phyloP scores from a whole-genome alignment of 2,113 vertebrate genomes.

The Erpornis zantholeuca region DNA sequence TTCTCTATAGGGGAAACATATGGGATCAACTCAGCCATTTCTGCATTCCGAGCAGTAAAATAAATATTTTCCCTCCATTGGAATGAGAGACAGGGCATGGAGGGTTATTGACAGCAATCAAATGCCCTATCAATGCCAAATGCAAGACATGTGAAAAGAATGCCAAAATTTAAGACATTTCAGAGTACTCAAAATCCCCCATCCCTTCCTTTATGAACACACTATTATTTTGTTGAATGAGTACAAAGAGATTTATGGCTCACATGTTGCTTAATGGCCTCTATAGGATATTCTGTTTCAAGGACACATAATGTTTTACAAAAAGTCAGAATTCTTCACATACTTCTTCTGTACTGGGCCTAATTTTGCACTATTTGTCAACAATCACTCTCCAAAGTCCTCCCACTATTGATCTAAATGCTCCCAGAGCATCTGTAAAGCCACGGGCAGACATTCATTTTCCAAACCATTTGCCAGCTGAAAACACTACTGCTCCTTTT shows the following conservation, averaged over 20 bases:
- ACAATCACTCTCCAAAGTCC: neutral
- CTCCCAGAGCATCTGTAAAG: neutral
- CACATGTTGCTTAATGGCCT: neutral
- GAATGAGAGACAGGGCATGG: neutral
- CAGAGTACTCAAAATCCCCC: neutral
- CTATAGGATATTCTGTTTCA: neutral
- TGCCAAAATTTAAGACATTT: neutral
- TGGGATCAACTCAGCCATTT: neutral
- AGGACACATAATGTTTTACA: neutral
- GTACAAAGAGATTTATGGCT: slow-evolving; percentile 1
- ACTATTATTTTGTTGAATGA: neutral
- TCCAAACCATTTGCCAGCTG: neutral
- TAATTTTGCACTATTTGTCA: slow-evolving; percentile 30
- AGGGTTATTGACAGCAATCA: neutral
- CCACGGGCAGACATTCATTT: neutral
- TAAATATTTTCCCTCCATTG: neutral
- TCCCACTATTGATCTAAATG: neutral
- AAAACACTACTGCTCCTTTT: neutral
- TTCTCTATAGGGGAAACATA: neutral
- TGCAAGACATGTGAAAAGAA: neutral
- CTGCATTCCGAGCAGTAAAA: neutral
- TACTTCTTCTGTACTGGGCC: neutral
- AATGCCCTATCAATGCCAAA: neutral
- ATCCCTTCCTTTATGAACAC: neutral
- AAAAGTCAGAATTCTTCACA: slow-evolving; percentile 21